Evolutionary conservation across 1,140 invertebrate species (phyloP), one percentile per base, ranked within the genome.

Genomic region (Drosophila tropicalis): DNA sequence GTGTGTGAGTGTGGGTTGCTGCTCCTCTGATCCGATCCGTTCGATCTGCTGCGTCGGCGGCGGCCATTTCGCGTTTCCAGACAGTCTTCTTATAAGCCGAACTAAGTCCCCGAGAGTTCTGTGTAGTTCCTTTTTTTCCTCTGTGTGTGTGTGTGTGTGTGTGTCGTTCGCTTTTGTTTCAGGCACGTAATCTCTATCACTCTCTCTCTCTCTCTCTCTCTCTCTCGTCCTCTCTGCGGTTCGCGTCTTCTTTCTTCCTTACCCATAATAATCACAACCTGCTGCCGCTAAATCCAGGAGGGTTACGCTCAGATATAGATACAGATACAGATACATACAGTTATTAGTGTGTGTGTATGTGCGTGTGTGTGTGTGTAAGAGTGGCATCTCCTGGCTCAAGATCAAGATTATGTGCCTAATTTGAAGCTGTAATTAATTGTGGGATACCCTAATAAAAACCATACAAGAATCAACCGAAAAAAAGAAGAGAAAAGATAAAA

Each of bases 391-490:
- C 82, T 81, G 75, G 75, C 55, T 68, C 68, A 69, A 68, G 63
- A 87, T 87, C 84, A 87, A 87, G 84, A 87, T 87, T 75, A 82
- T 84, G 80, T 55, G 68, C 76, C 84, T 87, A 87, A 87, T 87
- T 87, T 87, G 84, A 89, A 81, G 84, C 78, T 87, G 84, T 89
- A 87, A 87, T 87, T 87, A 87, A 87, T 87, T 87, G 44, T 89
- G 84, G 5, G 84, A 89, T 89, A 87, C 84, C 84, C 83, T 80
- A 86, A 86, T 87, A 86, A 86, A 86, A 86, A 83, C 67, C 67
- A 62, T 41, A 57, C 55, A 67, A 47, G 41, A 44, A 44, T 15
- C 65, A n/a, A 60, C 40, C 51, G 57, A 70, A 57, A 62, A 70
- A n/a, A 19, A 66, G 74, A 29, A 25, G 66, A 55, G 34, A 36